Percentiles rank a stretch among this genome's conserved stretches.
phyloP scores from a whole-genome alignment of 2,888 invertebrate genomes.

The Drosophila parthenogenetica region DNA sequence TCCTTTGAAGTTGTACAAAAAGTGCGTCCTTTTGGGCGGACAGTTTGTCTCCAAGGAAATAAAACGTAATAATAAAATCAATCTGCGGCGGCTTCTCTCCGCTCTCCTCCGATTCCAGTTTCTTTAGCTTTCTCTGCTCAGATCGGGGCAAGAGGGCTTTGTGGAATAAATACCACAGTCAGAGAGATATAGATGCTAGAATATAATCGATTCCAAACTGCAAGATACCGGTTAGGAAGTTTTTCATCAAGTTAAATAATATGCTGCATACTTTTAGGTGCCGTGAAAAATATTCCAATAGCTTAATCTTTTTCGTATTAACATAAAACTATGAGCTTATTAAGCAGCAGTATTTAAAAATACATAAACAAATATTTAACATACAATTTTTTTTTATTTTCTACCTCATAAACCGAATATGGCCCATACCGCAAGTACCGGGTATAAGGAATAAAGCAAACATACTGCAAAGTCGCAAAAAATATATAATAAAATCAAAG shows the following conservation, averaged over 20 bases:
- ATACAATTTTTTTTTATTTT: too few relatives aligned
- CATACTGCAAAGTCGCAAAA: constrained; percentile 12
- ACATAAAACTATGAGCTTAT: too few relatives aligned
- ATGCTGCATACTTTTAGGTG: not conserved
- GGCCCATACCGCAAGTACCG: not conserved
- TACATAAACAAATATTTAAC: too few relatives aligned
- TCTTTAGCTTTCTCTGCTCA: constrained; percentile 11
- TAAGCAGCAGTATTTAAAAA: too few relatives aligned
- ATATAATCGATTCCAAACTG: not conserved
- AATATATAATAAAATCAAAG: constrained; percentile 23
- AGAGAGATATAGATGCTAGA: constrained; percentile 4
- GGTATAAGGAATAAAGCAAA: not conserved
- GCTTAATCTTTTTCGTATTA: too few relatives aligned
- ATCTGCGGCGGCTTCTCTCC: constrained; percentile 62
- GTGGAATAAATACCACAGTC: constrained; percentile 45
- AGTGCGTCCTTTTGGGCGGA: constrained; percentile 54
- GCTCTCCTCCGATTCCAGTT: not conserved
- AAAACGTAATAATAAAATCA: constrained; percentile 79
- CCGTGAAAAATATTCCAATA: too few relatives aligned
- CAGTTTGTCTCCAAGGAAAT: constrained; percentile 82
- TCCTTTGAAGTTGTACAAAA: constrained; percentile 76
- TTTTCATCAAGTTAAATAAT: constrained; percentile 10
- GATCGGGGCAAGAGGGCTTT: constrained; percentile 39
- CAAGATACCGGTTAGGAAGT: not conserved
- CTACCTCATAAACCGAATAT: too few relatives aligned